A percentile compares a stretch with the other conserved stretches of the same genome.
These are phyloP conservation scores for Lasius platythorax DNA, from an alignment of 2,888 invertebrate genomes.

Conservation along the genomic window DNA sequence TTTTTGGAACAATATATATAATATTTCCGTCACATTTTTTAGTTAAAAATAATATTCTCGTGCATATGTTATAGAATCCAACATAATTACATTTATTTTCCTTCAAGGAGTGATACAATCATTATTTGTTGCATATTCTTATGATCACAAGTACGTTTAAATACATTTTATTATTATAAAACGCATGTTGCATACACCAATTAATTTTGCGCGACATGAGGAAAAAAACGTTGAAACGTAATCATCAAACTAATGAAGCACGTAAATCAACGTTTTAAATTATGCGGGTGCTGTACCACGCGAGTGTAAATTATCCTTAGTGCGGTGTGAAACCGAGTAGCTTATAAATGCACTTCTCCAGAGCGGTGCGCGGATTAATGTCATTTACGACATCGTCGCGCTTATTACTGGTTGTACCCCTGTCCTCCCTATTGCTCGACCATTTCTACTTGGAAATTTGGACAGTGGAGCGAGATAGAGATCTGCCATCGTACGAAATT, in stretches of 20 bases:
- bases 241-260: conserved; percentile 14
- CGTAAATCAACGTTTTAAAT: conserved; percentile 41
- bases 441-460: conserved; percentile 47
- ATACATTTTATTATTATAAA: background rate
- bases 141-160: background rate
- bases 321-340: conserved; percentile 24
- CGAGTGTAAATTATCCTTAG: conserved; percentile 34
- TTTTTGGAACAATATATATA: background rate
- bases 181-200: background rate
- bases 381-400: conserved; percentile 41
- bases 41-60: background rate
- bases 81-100: background rate
- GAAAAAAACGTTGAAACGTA: conserved; percentile 11
- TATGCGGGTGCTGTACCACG: background rate
- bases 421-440: conserved; percentile 36
- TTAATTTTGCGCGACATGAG: background rate
- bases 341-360: conserved; percentile 45
- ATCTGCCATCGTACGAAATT: background rate
- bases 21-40: background rate
- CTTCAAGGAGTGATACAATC: background rate
- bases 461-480: background rate
- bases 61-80: background rate
- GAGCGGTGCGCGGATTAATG: conserved; percentile 35
- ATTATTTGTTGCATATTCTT: background rate
- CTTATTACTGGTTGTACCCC: conserved; percentile 42